phyloP scores from a whole-genome alignment of 2,797 vertebrate genomes.

The Lindbergichthys nudifrons region DNA sequence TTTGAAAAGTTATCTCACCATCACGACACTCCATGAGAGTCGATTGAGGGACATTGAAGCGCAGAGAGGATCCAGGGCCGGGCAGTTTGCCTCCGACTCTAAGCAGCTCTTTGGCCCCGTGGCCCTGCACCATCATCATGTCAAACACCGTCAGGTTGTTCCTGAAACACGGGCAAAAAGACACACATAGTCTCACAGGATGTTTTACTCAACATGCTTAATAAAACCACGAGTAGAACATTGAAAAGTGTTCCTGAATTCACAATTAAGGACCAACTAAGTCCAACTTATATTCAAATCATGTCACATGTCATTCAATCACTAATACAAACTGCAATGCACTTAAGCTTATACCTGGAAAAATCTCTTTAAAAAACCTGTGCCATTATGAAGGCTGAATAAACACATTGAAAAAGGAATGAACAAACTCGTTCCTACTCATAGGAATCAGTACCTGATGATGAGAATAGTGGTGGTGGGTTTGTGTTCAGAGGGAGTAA shows the following conservation, averaged over 20 bases:
- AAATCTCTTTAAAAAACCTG: neutral
- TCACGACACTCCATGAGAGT: conserved; percentile 96
- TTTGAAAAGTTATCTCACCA: conserved; percentile 83
- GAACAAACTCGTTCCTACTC: neutral
- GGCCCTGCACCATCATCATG: conserved; percentile 91
- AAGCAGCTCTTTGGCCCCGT: conserved; percentile 93
- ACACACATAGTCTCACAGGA: neutral
- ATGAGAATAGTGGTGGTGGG: conserved; percentile 92
- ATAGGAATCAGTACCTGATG: conserved; percentile 87
- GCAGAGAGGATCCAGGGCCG: conserved; percentile 90
- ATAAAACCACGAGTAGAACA: neutral
- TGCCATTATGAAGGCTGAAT: neutral
- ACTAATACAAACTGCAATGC: no score
- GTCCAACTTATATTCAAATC: no score
- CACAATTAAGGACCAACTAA: no score
- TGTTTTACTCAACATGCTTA: neutral
- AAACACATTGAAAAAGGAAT: neutral
- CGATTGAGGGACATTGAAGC: conserved; percentile 98
- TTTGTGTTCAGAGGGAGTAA: conserved; percentile 91
- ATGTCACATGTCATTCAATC: no score
- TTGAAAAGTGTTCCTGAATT: no score
- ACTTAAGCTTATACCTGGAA: neutral
- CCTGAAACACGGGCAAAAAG: conserved; percentile 72
- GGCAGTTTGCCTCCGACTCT: conserved; percentile 94
- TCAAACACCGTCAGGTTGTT: conserved; percentile 97